These are phyloP conservation scores for Ferrisia virgata DNA, from an alignment of 2,888 invertebrate genomes.

Conservation along the genomic window DNA sequence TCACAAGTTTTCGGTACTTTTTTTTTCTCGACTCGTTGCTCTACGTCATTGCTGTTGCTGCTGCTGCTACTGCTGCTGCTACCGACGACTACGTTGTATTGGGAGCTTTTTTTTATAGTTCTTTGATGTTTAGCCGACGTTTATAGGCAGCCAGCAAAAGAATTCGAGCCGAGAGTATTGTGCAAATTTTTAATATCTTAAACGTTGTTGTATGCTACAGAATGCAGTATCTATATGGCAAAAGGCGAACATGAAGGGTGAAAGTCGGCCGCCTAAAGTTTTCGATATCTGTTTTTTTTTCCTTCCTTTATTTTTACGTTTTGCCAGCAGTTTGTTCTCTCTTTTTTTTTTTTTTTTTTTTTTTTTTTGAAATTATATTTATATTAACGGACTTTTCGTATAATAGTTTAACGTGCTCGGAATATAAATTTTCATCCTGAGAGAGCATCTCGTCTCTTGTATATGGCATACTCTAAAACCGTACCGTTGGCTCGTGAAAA, in stretches of 20 bases:
- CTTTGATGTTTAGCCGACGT: neutral
- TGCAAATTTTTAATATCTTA: slow-evolving; percentile 8
- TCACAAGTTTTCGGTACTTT: neutral
- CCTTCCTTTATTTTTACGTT: neutral
- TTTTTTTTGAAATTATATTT: slow-evolving; percentile 1
- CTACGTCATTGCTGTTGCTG: too few relatives aligned
- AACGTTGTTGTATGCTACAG: neutral
- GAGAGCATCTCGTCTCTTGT: neutral
- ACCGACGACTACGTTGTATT: neutral
- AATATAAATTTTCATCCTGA: slow-evolving; percentile 2
- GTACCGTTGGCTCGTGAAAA: neutral
- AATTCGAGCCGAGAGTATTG: neutral
- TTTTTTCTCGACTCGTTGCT: neutral
- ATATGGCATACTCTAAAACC: neutral
- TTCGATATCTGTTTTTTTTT: neutral
- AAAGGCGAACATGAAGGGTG: neutral
- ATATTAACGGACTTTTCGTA: slow-evolving; percentile 1
- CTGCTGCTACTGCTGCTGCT: neutral
- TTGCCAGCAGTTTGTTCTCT: neutral
- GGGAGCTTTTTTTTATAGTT: neutral
- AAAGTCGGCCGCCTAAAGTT: neutral
- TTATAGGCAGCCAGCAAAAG: neutral
- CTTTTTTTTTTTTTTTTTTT: too few relatives aligned
- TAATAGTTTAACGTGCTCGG: slow-evolving; percentile 14
- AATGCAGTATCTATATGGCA: too few relatives aligned